phyloP scores from a whole-genome alignment of 2,888 invertebrate species.

The Penaeus monodon region DNA sequence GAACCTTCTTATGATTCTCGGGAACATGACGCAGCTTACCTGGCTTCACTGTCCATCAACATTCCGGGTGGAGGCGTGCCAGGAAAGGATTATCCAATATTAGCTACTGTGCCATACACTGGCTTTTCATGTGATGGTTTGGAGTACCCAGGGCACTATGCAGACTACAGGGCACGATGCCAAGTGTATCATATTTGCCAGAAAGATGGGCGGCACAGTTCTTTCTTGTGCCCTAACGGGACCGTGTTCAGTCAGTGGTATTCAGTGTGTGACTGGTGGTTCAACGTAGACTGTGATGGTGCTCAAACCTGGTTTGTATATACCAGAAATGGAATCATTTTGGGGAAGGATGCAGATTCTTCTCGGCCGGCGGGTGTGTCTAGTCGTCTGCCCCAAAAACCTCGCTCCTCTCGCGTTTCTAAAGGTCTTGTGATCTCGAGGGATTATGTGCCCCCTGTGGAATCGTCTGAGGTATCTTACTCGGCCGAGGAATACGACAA shows the following conservation, averaged over 20 bases:
- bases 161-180: constrained; percentile 25
- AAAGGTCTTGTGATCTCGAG: too few species aligned
- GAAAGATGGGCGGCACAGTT: constrained; percentile 66
- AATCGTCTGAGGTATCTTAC: too few species aligned
- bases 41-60: neutral
- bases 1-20: too few species aligned
- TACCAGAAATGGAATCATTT: too few species aligned
- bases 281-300: constrained; percentile 76
- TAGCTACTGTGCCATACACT: constrained; percentile 14
- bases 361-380: too few species aligned
- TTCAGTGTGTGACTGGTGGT: constrained; percentile 80
- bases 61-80: constrained; percentile 23
- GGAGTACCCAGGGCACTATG: constrained; percentile 29
- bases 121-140: constrained; percentile 25
- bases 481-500: too few species aligned
- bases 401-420: too few species aligned
- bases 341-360: too few species aligned
- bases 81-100: constrained; percentile 21
- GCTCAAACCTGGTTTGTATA: constrained; percentile 69
- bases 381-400: too few species aligned
- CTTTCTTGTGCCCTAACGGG: constrained; percentile 79
- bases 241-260: constrained; percentile 79
- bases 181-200: constrained; percentile 43
- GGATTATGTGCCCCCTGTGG: too few species aligned
- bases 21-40: too few species aligned